Evolutionary conservation across 1,140 invertebrate species (phyloP).

Genomic region (Ruditapes philippinarum): DNA sequence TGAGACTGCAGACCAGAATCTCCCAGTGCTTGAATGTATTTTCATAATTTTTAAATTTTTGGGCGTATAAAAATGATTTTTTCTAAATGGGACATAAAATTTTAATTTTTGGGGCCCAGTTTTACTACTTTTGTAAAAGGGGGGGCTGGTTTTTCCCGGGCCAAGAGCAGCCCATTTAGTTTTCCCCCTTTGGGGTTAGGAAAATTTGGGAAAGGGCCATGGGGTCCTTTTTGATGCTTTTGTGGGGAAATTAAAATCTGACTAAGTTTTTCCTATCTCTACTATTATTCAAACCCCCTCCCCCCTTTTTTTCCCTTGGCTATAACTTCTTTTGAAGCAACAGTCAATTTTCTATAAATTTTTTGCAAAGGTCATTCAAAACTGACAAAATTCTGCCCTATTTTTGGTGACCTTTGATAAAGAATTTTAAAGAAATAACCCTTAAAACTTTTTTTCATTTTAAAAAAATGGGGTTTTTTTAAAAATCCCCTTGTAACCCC

Average conservation of each 20-base stretch:
- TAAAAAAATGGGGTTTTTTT: background rate
- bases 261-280: background rate
- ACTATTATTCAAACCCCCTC: background rate
- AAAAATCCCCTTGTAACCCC: background rate
- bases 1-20: constrained; percentile 30
- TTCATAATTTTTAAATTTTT: background rate
- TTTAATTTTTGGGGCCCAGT: background rate
- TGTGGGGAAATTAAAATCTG: background rate
- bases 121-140: background rate
- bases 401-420: background rate
- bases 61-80: background rate
- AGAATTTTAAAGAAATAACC: background rate
- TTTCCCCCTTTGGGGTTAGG: background rate
- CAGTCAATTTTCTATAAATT: background rate
- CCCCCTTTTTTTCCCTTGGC: background rate
- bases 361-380: background rate
- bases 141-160: constrained; percentile 15
- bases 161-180: background rate
- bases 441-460: background rate
- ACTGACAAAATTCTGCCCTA: background rate
- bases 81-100: background rate
- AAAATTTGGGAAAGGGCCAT: background rate
- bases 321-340: background rate
- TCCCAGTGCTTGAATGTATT: constrained; percentile 4
- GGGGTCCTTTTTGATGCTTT: constrained; percentile 12